Evolutionary conservation across 2,888 invertebrate genomes (phyloP), one percentile per base, ranked within the genome.

Genomic region (Apomyelois bistriatella): DNA sequence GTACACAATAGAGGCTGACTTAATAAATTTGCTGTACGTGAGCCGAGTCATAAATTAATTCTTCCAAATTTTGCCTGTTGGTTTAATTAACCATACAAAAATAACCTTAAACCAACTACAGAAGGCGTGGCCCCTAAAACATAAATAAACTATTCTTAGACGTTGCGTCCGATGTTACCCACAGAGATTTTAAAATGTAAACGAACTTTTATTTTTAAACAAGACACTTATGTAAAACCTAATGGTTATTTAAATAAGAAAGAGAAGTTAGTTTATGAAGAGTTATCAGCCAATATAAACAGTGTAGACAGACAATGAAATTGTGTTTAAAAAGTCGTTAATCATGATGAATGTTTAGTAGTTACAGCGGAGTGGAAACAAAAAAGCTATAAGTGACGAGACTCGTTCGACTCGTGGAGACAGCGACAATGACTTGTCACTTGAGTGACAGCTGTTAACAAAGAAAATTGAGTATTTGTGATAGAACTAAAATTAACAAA

Each of bases 21-120:
- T 76, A 71, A 83, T 80, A 80, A 79, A 82, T 71, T 66, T 61
- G 70, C 72, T 65, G 68, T 65, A 67, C 68, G 68, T 68, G 64
- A 56, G 59, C 60, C 64, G 64, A 62, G 62, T 70, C 72, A 78
- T 70, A 76, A 75, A 78, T 78, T 72, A 68, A 68, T 73, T 76
- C 68, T 70, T 67, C 58, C 60, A 65, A 76, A 73, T 71, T 68
- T 73, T 61, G 59, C 68, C 74, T 68, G 76, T 71, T 72, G 67
- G 68, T 66, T 71, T 81, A 79, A 84, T 82, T 80, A 81, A 62
- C 58, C 55, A 55, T 62, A 65, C 67, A 59, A 62, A 72, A 79
- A 78, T 79, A 77, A 59, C 65, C 54, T 57, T 58, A 66, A 70
- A 67, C 60, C 65, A 64, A 69, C 64, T 68, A 62, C 60, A 64